Base-by-base conservation (phyloP, 2,888 invertebrate species). In the Acleris emargana region DNA sequence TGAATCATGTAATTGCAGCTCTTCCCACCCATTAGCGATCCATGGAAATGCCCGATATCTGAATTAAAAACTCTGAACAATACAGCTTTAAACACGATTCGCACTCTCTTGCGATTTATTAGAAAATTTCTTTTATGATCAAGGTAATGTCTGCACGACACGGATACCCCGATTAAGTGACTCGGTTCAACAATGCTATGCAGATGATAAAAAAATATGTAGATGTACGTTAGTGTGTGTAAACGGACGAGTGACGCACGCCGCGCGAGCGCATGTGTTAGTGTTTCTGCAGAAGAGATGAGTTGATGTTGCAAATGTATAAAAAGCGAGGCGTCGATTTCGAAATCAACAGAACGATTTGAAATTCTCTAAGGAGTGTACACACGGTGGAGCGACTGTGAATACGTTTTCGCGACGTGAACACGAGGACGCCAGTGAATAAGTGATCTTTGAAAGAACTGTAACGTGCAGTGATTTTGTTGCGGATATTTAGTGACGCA, bases 271-370 rank as follows among this genome's bases (percentile, higher is more conserved):
- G 70, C 73, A 72, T 80, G 79, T 73, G 76, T 60, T 62, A n/a
- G 66, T 77, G 71, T 75, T 82, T 78, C 81, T 81, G 83, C 83
- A 80, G 83, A 84, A 82, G 79, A 82, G 83, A 85, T 83, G 86
- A 84, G 80, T 86, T 84, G 89, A 89, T 91, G 89, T 87, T 88
- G 88, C 89, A 86, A 87, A 87, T 88, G 86, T 91, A 91, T 91
- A 91, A 88, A 66, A 92, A 92, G 89, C 88, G 85, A 82, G 80
- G 87, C 84, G 84, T 72, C 73, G 88, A 89, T 92, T 91, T 90
- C 91, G 91, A 91, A 89, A 91, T 91, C 91, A 90, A 84, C 92
- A 92, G 78, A 91, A 84, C 87, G 84, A 88, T 88, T 91, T 91
- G 88, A 82, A 83, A 86, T 87, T 74, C 87, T 87, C 88, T 83